phyloP scores from a whole-genome alignment of 2,113 vertebrate genomes.

The Elephas maximus region DNA sequence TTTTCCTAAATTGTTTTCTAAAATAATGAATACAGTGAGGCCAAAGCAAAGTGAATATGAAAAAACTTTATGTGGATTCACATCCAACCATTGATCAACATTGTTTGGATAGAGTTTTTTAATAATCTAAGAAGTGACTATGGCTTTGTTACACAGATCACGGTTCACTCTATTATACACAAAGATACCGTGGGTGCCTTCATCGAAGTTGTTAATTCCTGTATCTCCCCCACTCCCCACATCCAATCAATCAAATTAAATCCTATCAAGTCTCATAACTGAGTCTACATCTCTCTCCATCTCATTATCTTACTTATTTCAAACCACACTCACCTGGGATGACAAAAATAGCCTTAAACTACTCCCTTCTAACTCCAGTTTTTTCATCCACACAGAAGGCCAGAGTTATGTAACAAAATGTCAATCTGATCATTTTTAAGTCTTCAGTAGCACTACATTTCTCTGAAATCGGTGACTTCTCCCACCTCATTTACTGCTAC shows the following conservation, averaged over 20 bases:
- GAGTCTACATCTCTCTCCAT: not conserved
- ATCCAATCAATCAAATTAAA: not conserved
- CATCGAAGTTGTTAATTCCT: not conserved
- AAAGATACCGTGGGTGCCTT: not conserved
- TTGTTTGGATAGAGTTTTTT: not conserved
- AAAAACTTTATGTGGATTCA: not conserved
- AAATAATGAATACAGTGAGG: no score
- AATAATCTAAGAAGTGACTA: not conserved
- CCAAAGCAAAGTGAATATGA: no score
- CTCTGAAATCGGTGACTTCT: not conserved
- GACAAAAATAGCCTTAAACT: not conserved
- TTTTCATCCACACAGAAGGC: not conserved
- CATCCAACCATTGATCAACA: not conserved
- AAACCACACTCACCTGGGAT: not conserved
- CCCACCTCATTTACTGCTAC: not conserved
- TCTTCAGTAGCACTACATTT: not conserved
- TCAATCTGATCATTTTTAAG: not conserved
- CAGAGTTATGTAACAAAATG: not conserved
- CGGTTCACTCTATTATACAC: not conserved
- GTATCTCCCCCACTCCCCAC: not conserved
- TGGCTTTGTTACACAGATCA: not conserved
- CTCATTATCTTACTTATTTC: not conserved
- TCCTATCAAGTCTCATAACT: not conserved
- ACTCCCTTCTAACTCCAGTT: not conserved
- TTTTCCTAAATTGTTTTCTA: not conserved